A percentile compares a stretch with the other conserved stretches of the same genome.
Evolutionary conservation across 1,140 invertebrate genomes (phyloP).

Genomic region (Himalopsyche phryganea): DNA sequence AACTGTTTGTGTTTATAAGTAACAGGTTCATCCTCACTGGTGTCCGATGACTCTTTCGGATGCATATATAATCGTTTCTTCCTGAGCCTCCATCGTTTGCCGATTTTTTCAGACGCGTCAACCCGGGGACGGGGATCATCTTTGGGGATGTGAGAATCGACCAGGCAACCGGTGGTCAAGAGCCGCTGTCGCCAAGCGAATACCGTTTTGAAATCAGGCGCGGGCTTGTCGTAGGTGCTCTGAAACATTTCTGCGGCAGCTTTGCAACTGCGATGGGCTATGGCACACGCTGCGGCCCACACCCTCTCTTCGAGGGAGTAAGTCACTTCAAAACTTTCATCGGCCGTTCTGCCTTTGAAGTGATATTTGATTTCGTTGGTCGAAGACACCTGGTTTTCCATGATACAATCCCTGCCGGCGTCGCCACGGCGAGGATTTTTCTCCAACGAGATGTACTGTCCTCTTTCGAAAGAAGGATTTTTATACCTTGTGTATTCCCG

Average conservation of each 20-base stretch:
- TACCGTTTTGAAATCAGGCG: constrained; percentile 50
- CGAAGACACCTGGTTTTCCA: constrained; percentile 46
- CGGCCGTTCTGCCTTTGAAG: constrained; percentile 40
- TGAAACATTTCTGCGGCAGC: constrained; percentile 47
- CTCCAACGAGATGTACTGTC: no score
- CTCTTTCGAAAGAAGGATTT: no score
- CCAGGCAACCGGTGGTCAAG: constrained; percentile 45
- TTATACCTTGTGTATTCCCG: no score
- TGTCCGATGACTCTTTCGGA: no score
- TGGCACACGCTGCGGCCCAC: constrained; percentile 45
- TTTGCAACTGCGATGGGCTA: constrained; percentile 49
- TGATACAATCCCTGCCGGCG: constrained; percentile 33
- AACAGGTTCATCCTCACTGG: neutral
- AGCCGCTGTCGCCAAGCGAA: constrained; percentile 49
- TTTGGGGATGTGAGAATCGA: constrained; percentile 40
- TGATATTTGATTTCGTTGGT: constrained; percentile 47
- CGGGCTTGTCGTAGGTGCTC: constrained; percentile 46
- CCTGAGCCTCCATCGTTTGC: no score
- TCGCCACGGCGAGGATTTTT: neutral
- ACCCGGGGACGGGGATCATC: neutral
- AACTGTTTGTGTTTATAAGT: no score
- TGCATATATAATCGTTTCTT: no score
- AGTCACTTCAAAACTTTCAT: constrained; percentile 44
- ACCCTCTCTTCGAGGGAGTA: constrained; percentile 49
- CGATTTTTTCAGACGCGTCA: neutral